These are phyloP conservation scores for Larimichthys polyactis DNA, from an alignment of 2,113 vertebrate species.

Conservation along the genomic window DNA sequence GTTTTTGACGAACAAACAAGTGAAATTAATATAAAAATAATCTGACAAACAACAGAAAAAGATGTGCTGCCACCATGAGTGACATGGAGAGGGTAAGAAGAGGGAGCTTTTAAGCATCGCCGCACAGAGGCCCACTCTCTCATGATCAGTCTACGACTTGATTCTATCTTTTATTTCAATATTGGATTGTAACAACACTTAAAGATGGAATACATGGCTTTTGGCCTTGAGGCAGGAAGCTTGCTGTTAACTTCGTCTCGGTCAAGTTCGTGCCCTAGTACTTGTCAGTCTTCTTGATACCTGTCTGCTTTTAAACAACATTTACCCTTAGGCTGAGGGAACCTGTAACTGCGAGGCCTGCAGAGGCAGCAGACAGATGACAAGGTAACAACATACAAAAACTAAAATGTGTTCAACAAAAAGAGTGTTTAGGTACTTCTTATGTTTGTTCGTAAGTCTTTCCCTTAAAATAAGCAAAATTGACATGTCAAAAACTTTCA, in stretches of 20 bases:
- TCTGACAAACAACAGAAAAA: neutral
- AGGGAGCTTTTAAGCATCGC: neutral
- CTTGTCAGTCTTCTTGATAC: constrained; percentile 25
- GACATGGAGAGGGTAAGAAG: neutral
- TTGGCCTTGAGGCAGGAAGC: constrained; percentile 18
- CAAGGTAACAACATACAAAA: neutral
- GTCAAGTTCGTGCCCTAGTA: constrained; percentile 38
- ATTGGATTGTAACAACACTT: neutral
- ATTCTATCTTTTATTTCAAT: neutral
- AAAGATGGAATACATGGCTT: neutral
- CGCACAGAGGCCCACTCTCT: neutral
- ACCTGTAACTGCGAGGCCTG: neutral
- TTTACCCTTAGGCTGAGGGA: constrained; percentile 12
- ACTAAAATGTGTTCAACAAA: neutral
- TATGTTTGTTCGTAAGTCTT: neutral
- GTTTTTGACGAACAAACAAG: too few relatives aligned
- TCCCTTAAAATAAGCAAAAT: neutral
- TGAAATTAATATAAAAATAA: too few relatives aligned
- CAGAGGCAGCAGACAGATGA: neutral
- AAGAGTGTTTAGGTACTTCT: neutral
- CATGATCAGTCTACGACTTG: neutral
- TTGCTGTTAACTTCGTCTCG: neutral
- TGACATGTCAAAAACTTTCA: neutral
- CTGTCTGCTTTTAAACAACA: constrained; percentile 34
- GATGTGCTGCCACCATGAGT: neutral